Conservation (phyloP, 1,140 invertebrate species). For the Lordiphosa collinella region DNA sequence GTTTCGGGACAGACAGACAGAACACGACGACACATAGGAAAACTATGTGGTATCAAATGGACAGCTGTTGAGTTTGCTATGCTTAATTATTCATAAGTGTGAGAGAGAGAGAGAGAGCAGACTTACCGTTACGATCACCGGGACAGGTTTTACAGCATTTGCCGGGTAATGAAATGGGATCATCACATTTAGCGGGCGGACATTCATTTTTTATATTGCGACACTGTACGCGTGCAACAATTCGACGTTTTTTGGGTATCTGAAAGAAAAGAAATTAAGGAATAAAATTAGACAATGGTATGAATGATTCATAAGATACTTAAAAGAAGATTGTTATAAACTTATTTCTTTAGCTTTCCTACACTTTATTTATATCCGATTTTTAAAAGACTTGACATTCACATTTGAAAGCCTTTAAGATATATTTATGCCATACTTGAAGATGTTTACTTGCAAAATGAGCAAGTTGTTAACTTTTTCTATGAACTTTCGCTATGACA, state of each 20-base stretch:
- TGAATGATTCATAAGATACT: neutral
- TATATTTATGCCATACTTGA: no score
- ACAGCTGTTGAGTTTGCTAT: slow-evolving; percentile 53
- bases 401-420: no score
- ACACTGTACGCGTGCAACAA: slow-evolving; percentile 91
- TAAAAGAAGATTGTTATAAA: no score
- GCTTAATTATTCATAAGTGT: slow-evolving; percentile 74
- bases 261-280: slow-evolving; percentile 79
- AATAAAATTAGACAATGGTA: slow-evolving; percentile 12
- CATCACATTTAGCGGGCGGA: slow-evolving; percentile 90
- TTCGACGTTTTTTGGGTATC: slow-evolving; percentile 93
- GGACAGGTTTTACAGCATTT: slow-evolving; percentile 95
- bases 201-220: slow-evolving; percentile 94
- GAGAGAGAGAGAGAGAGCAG: no score
- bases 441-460: no score
- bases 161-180: slow-evolving; percentile 90
- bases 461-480: neutral
- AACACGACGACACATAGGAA: neutral
- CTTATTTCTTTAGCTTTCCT: no score
- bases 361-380: no score
- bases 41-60: neutral
- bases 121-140: slow-evolving; percentile 87
- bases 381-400: no score
- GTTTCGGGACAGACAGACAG: slow-evolving; percentile 45
- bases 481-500: no score